Evolutionary conservation across 53 echinoderm and acorn worm species (phyloP), one percentile per base, ranked within the genome.

Genomic region (Henricia sp.): DNA sequence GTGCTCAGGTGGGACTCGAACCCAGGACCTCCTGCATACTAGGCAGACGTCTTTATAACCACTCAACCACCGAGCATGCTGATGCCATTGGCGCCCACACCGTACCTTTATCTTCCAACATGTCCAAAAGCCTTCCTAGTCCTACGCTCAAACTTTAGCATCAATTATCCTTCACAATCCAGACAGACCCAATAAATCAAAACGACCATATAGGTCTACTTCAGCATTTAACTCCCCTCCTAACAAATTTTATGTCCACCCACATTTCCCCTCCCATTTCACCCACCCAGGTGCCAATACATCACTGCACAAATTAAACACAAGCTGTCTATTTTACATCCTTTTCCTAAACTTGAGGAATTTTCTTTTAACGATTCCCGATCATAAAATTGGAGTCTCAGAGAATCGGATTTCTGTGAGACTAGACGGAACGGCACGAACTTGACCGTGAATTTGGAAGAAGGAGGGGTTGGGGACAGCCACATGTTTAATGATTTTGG

Each of bases 101-200:
- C n/a, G n/a, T n/a, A n/a, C n/a, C n/a, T n/a, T n/a, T n/a, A n/a
- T n/a, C n/a, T n/a, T n/a, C n/a, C n/a, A n/a, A n/a, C n/a, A n/a
- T n/a, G n/a, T n/a, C n/a, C n/a, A n/a, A n/a, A n/a, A n/a, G n/a
- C n/a, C n/a, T n/a, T n/a, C n/a, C n/a, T n/a, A n/a, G n/a, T 60
- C 32, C 33, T 34, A 11, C 10, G 29, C 23, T 60, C 40, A 16
- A 14, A 34, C n/a, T n/a, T 12, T 26, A 58, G 23, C 76, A 38
- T 34, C 76, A 29, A 76, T 76, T 34, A 58, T 33, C 76, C 32
- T 42, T 57, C 59, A 58, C 76, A 57, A 38, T 25, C 39, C 17
- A 17, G 39, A 46, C 76, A 58, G 59, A 40, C 24, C 40, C 28
- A 36, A 58, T 76, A 57, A 76, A 76, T 76, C 76, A 76, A 37